phyloP scores from a whole-genome alignment of 2,113 vertebrate species.

The Nothobranchius kuhntae region DNA sequence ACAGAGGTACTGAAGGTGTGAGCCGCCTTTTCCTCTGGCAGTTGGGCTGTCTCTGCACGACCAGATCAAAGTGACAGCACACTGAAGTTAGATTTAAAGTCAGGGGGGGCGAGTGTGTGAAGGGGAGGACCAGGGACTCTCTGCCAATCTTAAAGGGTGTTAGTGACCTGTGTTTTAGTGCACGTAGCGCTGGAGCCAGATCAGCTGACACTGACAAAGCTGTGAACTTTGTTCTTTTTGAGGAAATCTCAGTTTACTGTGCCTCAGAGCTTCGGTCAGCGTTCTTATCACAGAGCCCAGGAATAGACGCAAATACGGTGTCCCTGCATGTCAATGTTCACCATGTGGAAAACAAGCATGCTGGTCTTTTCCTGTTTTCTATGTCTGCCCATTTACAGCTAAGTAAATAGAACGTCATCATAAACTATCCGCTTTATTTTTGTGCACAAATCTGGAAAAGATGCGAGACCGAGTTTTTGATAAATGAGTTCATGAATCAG shows the following conservation, averaged over 20 bases:
- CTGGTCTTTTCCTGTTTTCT: slow-evolving; percentile 45
- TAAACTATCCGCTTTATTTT: slow-evolving; percentile 25
- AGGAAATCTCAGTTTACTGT: slow-evolving; percentile 51
- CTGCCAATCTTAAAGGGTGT: slow-evolving; percentile 56
- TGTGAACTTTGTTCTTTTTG: slow-evolving; percentile 68
- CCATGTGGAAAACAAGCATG: slow-evolving; percentile 54
- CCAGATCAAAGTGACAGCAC: slow-evolving; percentile 44
- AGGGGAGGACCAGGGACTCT: slow-evolving; percentile 26
- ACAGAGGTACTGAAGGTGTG: slow-evolving; percentile 6
- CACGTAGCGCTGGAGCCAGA: slow-evolving; percentile 36
- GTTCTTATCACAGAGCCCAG: slow-evolving; percentile 30
- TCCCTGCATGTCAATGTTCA: slow-evolving; percentile 52
- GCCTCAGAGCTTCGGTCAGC: slow-evolving; percentile 32
- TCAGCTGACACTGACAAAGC: slow-evolving; percentile 53
- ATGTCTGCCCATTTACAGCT: slow-evolving; percentile 49
- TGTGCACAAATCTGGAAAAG: slow-evolving; percentile 28
- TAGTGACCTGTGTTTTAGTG: slow-evolving; percentile 49
- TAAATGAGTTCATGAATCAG: slow-evolving; percentile 1
- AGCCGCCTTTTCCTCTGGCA: slow-evolving; percentile 1
- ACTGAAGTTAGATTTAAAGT: slow-evolving; percentile 51
- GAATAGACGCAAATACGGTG: slow-evolving; percentile 33
- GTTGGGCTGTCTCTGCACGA: slow-evolving; percentile 15
- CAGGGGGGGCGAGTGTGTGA: slow-evolving; percentile 5
- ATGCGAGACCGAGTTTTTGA: slow-evolving; percentile 25
- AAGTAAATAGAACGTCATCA: slow-evolving; percentile 53